A percentile compares a stretch with the other conserved stretches of the same genome.
phyloP scores from a whole-genome alignment of 2,797 vertebrate species.

The Columba guinea region DNA sequence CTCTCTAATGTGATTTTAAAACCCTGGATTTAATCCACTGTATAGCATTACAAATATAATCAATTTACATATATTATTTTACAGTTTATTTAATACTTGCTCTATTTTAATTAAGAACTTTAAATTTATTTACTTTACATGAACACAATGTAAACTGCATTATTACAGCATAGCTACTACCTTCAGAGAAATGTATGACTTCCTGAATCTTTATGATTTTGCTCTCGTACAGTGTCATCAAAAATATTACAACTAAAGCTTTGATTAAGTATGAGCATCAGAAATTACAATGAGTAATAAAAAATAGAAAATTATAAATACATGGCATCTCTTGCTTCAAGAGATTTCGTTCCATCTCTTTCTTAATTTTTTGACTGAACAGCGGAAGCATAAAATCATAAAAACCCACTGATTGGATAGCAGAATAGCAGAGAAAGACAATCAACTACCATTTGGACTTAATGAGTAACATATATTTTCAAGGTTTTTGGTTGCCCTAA shows the following conservation, averaged over 20 bases:
- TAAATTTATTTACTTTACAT: not conserved
- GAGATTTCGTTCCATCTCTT: not conserved
- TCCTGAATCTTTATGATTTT: not conserved
- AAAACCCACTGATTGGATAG: not conserved
- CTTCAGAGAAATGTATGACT: not conserved
- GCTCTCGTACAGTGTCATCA: not conserved
- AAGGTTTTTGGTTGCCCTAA: not conserved
- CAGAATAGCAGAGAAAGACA: not conserved
- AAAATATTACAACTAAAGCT: not conserved
- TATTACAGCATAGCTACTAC: not conserved
- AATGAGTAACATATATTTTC: not conserved
- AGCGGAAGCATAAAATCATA: not conserved
- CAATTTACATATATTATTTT: not conserved
- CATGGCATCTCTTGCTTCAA: not conserved
- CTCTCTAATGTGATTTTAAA: conserved; percentile 27
- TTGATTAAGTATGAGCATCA: not conserved
- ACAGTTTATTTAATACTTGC: not conserved
- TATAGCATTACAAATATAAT: not conserved
- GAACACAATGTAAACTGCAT: not conserved
- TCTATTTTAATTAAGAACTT: conserved; percentile 30
- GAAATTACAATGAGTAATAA: not conserved
- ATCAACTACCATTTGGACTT: not conserved
- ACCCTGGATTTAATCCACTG: not conserved
- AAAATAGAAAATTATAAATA: not conserved
- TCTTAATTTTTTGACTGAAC: not conserved